Evolutionary conservation across 2,797 vertebrate species (phyloP).

Genomic region (Menidia menidia): DNA sequence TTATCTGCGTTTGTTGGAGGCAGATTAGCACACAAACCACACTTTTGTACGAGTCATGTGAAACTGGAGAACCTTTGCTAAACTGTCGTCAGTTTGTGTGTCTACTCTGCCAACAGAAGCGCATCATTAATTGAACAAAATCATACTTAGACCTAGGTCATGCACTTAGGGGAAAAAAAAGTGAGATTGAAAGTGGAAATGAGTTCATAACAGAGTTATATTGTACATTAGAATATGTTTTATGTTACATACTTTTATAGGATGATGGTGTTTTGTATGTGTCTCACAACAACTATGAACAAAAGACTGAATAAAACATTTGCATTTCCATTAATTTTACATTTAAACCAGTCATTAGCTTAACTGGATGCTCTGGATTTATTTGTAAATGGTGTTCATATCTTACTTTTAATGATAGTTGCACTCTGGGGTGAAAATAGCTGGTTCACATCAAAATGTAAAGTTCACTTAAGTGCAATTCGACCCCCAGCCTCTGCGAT

Average conservation of each 20-base stretch:
- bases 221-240: slow-evolving; percentile 41
- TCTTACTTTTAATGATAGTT: slow-evolving; percentile 1
- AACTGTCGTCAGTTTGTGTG: slow-evolving; percentile 15
- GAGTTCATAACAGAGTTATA: slow-evolving; percentile 26
- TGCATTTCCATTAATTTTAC: slow-evolving; percentile 45
- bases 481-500: background rate
- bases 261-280: slow-evolving; percentile 33
- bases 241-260: slow-evolving; percentile 55
- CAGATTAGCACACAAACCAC: slow-evolving; percentile 11
- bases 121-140: background rate
- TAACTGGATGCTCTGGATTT: slow-evolving; percentile 8
- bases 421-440: background rate
- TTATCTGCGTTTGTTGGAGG: slow-evolving; percentile 2
- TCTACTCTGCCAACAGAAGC: slow-evolving; percentile 39
- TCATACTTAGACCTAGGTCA: background rate
- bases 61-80: slow-evolving; percentile 7
- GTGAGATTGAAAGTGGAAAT: slow-evolving; percentile 1
- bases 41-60: background rate
- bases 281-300: slow-evolving; percentile 38
- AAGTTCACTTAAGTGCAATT: background rate
- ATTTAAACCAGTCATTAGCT: slow-evolving; percentile 33
- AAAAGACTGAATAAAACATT: slow-evolving; percentile 43
- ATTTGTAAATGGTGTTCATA: slow-evolving; percentile 24
- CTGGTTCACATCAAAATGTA: background rate
- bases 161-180: slow-evolving; percentile 8